Evolutionary conservation across 2,113 vertebrate genomes (phyloP).

Genomic region (Hypanus sabinus): DNA sequence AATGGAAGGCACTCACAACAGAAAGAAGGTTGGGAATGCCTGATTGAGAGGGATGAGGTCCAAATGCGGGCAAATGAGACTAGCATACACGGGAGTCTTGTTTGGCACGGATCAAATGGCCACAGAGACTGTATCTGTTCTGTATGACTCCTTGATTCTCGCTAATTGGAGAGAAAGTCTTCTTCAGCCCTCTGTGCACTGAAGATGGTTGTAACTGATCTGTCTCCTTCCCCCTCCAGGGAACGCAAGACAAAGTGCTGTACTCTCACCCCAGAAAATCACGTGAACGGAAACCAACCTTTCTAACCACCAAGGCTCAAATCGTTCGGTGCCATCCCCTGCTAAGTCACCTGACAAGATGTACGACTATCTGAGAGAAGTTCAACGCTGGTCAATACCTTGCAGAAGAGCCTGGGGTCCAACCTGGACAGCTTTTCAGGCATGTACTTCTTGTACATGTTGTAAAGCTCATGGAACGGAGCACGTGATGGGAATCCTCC

Average conservation of each 20-base stretch:
- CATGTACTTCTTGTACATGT: constrained; percentile 97
- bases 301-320: background rate
- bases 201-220: too few relatives aligned
- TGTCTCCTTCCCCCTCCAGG: background rate
- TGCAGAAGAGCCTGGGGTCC: constrained; percentile 94
- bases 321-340: too few relatives aligned
- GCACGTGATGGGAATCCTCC: constrained; percentile 93
- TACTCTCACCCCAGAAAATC: background rate
- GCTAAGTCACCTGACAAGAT: background rate
- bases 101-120: too few relatives aligned
- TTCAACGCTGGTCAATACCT: constrained; percentile 58
- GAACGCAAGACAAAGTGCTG: background rate
- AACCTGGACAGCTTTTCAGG: constrained; percentile 82
- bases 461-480: constrained; percentile 96
- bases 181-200: too few relatives aligned
- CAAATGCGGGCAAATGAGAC: too few relatives aligned
- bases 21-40: too few relatives aligned
- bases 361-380: background rate
- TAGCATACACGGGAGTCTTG: too few relatives aligned
- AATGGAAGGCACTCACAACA: too few relatives aligned
- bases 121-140: too few relatives aligned
- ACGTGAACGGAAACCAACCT: background rate
- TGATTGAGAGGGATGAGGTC: too few relatives aligned
- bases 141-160: too few relatives aligned
- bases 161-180: too few relatives aligned